Base-by-base conservation (phyloP, 2,888 invertebrate species). In the Perizoma affinitatum region DNA sequence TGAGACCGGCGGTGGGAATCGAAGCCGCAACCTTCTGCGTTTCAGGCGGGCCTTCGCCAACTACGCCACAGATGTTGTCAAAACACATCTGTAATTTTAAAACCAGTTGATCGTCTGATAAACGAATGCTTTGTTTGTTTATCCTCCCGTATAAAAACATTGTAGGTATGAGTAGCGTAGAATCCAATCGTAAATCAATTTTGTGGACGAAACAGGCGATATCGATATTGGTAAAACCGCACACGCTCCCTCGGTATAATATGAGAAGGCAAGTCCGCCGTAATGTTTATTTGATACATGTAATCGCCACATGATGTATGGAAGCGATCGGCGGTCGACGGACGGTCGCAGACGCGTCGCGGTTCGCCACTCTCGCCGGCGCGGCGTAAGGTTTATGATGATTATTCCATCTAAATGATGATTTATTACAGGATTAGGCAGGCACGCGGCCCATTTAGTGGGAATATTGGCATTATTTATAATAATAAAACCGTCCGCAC, bases 271-370 rank as follows among this genome's bases (percentile, higher is more conserved):
- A 76, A 80, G 82, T 83, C 80, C 79, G 73, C 73, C 78, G 82
- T 88, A 90, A 90, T 89, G 87, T 88, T 86, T 89, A 88, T 90
- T 90, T 90, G 88, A 90, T 90, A 87, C 87, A 82, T 85, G 88
- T 88, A 89, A 90, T 90, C 87, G 84, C 79, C 80, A 80, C 85
- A 85, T 90, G 90, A 90, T 90, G 87, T 86, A 90, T 89, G 86
- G 80, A 83, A 72, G 74, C 78, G 69, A 66, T 65, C 62, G 66
- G 47, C 60, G 55, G 43, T 22, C 42, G 55, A 45, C 43, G 55
- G 48, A n/a, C 68, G 72, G 68, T 64, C 68, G 57, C 77, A 72
- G 76, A 69, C 66, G 70, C 65, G 62, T 68, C 71, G 66, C 68
- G 67, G 64, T 56, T 71, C 72, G 70, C 75, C 76, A 71, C 72